Percentiles rank a stretch among this genome's conserved stretches.
Evolutionary conservation across 2,888 invertebrate species (phyloP).

Genomic region (Arrhopalites spinosus): DNA sequence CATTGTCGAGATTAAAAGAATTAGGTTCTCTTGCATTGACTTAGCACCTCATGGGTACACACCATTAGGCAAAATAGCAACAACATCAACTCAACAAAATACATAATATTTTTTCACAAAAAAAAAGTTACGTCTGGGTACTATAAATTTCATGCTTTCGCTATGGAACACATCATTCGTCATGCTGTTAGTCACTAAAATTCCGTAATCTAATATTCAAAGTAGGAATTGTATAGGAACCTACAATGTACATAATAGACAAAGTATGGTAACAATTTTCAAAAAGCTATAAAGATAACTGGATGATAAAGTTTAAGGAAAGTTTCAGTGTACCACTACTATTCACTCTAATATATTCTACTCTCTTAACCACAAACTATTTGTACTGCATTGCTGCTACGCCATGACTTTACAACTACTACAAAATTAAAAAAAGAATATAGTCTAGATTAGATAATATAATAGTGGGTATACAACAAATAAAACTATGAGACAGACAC

Average conservation of each 20-base stretch:
- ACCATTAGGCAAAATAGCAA: not conserved
- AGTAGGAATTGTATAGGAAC: not conserved
- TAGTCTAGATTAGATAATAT: not conserved
- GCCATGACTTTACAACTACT: not conserved
- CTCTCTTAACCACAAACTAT: too few species aligned
- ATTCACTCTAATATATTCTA: too few species aligned
- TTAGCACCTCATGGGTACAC: not conserved
- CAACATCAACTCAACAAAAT: not conserved
- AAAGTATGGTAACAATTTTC: too few species aligned
- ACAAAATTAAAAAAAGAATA: not conserved
- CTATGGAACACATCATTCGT: slow-evolving; percentile 21
- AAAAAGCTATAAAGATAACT: too few species aligned
- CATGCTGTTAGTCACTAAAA: not conserved
- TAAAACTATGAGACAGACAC: too few species aligned
- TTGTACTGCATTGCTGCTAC: not conserved
- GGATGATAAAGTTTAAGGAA: not conserved
- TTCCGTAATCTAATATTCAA: not conserved
- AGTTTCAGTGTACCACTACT: too few species aligned
- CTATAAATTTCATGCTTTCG: slow-evolving; percentile 19
- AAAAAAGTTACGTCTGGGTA: not conserved
- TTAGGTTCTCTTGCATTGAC: too few species aligned
- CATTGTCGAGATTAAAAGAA: not conserved
- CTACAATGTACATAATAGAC: not conserved
- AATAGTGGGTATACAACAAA: not conserved
- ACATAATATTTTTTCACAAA: not conserved